Evolutionary conservation across 2,797 vertebrate genomes (phyloP).

Genomic region (Discoglossus pictus): DNA sequence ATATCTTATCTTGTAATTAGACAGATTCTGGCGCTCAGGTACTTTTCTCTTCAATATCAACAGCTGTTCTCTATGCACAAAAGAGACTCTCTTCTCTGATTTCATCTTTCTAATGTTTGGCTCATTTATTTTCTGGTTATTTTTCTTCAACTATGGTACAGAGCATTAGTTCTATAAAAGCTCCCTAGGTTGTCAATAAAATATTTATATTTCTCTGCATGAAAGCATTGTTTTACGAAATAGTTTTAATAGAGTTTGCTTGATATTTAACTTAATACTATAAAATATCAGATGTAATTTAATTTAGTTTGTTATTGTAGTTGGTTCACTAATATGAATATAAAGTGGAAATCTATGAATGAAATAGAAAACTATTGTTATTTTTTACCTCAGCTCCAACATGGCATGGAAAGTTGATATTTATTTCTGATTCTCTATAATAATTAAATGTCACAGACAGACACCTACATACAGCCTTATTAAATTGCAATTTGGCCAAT

Average conservation of each 20-base stretch:
- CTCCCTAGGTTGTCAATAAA: constrained; percentile 32
- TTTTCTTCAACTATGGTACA: constrained; percentile 40
- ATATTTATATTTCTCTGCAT: constrained; percentile 14
- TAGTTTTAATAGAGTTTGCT: constrained; percentile 28
- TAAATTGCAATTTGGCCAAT: no score
- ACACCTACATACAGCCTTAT: no score
- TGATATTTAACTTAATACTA: constrained; percentile 7
- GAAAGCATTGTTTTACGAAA: constrained; percentile 30
- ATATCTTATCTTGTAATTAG: constrained; percentile 44
- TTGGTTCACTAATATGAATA: not conserved
- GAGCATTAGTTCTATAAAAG: constrained; percentile 38
- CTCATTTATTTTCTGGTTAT: constrained; percentile 50
- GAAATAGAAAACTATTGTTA: no score
- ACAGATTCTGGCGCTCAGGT: constrained; percentile 43
- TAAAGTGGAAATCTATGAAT: no score
- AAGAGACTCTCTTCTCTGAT: constrained; percentile 33
- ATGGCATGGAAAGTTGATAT: no score
- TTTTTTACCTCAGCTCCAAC: no score
- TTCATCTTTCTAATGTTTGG: constrained; percentile 43
- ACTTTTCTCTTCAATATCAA: constrained; percentile 40
- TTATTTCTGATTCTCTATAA: no score
- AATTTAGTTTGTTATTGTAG: constrained; percentile 3
- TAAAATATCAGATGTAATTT: not conserved
- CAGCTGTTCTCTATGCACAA: constrained; percentile 45
- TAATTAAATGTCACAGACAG: no score